Base-by-base conservation (phyloP, 2,113 vertebrate species). In the Isurus oxyrinchus region DNA sequence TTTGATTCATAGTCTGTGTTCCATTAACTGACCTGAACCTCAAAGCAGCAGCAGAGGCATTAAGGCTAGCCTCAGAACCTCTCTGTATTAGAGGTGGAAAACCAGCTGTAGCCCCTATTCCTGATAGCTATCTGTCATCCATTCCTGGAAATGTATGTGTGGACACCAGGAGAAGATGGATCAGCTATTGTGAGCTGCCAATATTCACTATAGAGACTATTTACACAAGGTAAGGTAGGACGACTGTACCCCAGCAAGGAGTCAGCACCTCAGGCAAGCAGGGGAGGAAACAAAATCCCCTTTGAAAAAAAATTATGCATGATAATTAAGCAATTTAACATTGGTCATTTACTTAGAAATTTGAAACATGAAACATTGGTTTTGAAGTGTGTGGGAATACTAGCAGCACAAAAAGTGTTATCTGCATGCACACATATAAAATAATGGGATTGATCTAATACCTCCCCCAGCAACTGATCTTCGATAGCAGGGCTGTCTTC, bases 381-480 rank as follows among this genome's bases (percentile, higher is more conserved):
- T 91, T 59, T 53, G 5, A 31, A 86, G 31, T 96, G 21, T 61
- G 95, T n/a, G 57, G 27, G 44, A 72, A 55, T 69, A 87, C 40
- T n/a, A 91, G 88, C 27, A 69, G 69, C 4, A 53, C 5, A n/a
- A 31, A n/a, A 31, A 76, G 95, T 44, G 11, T 96, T 96, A 96
- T 66, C 84, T 61, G 81, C 94, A 10, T 97, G 96, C 14, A 79
- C 53, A 86, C 57, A 96, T 96, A 96, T 61, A 96, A 96, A 95
- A 95, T 57, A 94, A 61, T 87, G n/a, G 67, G 88, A 66, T 96
- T 86, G 44, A 25, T 96, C 96, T 69, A 97, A 97, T 98, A 99
- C 98, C 98, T 99, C 98, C 98, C 97, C 97, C 97, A 98, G 97
- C 96, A 97, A 94, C 76, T 98, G 97, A 90, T 98, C 98, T 96